Evolutionary conservation across 2,113 vertebrate genomes (phyloP), one percentile per base, ranked within the genome.

Genomic region (Isurus oxyrinchus): DNA sequence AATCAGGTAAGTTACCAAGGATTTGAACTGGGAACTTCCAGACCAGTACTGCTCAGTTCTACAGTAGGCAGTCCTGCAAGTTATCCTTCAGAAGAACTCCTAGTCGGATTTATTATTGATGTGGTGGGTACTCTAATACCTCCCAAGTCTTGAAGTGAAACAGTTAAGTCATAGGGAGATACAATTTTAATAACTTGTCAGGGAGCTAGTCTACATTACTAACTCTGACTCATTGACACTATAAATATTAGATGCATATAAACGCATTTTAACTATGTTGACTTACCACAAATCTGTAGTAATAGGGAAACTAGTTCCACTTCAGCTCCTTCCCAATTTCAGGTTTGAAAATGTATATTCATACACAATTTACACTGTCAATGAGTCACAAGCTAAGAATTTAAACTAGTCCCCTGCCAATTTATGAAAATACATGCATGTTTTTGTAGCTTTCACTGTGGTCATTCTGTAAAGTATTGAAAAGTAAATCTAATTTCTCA

Each of bases 341-440:
- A 94, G n/a, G 66, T 19, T 94, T 94, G 90, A 94, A 94, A 94
- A 94, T 94, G 90, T 44, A 61, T n/a, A 63, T 40, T 63, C 90
- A 94, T 63, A 94, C 21, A 94, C 40, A 40, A 66, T 94, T 94
- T 40, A 84, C 81, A 94, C 35, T 94, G 90, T 66, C 90, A 94
- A 63, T 59, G 90, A 94, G 59, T 94, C 90, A 94, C 19, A n/a
- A 94, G 59, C 90, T 40, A 94, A 94, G n/a, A 94, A 63, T 66
- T 94, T 94, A 94, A 94, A 63, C 90, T 94, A 63, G 90, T 44
- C 90, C 90, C 59, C n/a, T 40, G 90, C 35, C 90, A 40, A 94
- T 94, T 94, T 94, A 94, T 44, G 61, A 63, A 93, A 94, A 94
- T 66, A 94, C 59, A 66, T 66, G 23, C 21, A 63, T 94, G 90